phyloP scores from a whole-genome alignment of 2,888 invertebrate genomes.

The Parascotia fuliginaria region DNA sequence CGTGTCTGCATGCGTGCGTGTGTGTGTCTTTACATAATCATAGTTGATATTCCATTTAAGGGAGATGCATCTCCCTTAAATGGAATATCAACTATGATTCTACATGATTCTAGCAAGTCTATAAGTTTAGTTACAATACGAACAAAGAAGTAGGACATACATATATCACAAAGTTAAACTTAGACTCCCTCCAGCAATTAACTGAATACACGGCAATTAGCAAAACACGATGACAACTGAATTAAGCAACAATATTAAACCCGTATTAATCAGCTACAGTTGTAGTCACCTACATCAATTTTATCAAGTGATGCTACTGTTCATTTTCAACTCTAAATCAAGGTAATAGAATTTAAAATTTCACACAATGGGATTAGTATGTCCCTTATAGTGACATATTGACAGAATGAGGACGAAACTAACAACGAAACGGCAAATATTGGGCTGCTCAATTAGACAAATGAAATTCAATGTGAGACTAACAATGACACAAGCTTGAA shows the following conservation, averaged over 20 bases:
- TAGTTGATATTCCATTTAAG: no score
- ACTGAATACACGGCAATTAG: slow-evolving; percentile 47
- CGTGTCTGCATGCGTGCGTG: no score
- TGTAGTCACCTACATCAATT: slow-evolving; percentile 47
- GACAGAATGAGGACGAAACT: slow-evolving; percentile 75
- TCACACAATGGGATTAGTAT: slow-evolving; percentile 43
- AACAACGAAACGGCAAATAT: slow-evolving; percentile 78
- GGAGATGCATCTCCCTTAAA: no score
- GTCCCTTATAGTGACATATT: slow-evolving; percentile 74
- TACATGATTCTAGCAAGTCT: slow-evolving; percentile 4
- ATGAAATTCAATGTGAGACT: slow-evolving; percentile 60
- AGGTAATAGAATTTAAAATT: slow-evolving; percentile 46
- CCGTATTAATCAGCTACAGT: slow-evolving; percentile 52
- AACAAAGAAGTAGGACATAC: slow-evolving; percentile 17
- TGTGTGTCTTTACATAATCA: no score
- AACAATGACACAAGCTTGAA: slow-evolving; percentile 43
- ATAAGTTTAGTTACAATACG: slow-evolving; percentile 26
- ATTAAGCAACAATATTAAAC: slow-evolving; percentile 62
- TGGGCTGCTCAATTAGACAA: slow-evolving; percentile 77
- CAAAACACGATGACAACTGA: slow-evolving; percentile 56
- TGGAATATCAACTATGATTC: no score
- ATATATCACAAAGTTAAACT: slow-evolving; percentile 32
- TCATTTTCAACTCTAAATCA: slow-evolving; percentile 35
- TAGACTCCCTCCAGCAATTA: slow-evolving; percentile 37
- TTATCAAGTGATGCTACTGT: slow-evolving; percentile 29